A percentile compares a stretch with the other conserved stretches of the same genome.
Conservation (phyloP, 2,888 invertebrate genomes). For the Acheta domesticus region DNA sequence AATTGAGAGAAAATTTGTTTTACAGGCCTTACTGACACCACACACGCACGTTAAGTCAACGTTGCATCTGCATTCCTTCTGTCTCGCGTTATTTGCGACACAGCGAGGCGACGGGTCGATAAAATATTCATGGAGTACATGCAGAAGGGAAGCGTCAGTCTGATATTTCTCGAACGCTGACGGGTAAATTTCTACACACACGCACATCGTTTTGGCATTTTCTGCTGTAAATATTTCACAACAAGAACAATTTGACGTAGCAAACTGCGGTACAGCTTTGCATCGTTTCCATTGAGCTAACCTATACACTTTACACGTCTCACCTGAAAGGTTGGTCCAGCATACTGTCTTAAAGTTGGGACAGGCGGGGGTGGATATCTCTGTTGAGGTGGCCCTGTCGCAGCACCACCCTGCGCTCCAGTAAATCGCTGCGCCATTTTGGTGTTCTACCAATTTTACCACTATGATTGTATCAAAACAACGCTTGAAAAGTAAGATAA, state of each 20-base stretch:
- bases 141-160: conserved; percentile 9
- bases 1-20: too few relatives aligned
- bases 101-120: conserved; percentile 18
- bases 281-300: background rate
- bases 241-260: background rate
- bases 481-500: background rate
- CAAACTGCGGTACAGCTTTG: too few relatives aligned
- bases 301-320: conserved; percentile 42
- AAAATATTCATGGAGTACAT: conserved; percentile 6
- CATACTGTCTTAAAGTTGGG: conserved; percentile 59
- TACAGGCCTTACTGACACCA: background rate
- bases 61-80: conserved; percentile 10
- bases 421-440: conserved; percentile 43
- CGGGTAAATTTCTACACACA: background rate
- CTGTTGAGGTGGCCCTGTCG: conserved; percentile 54
- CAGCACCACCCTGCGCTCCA: conserved; percentile 35
- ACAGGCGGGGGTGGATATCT: conserved; percentile 62
- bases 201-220: conserved; percentile 11
- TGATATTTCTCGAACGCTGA: background rate
- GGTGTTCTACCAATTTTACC: background rate
- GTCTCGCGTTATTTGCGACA: background rate
- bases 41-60: background rate
- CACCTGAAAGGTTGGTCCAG: conserved; percentile 74
- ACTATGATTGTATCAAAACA: background rate
- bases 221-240: background rate